Base-by-base conservation (phyloP, 2,797 vertebrate species). In the Mycteria americana region DNA sequence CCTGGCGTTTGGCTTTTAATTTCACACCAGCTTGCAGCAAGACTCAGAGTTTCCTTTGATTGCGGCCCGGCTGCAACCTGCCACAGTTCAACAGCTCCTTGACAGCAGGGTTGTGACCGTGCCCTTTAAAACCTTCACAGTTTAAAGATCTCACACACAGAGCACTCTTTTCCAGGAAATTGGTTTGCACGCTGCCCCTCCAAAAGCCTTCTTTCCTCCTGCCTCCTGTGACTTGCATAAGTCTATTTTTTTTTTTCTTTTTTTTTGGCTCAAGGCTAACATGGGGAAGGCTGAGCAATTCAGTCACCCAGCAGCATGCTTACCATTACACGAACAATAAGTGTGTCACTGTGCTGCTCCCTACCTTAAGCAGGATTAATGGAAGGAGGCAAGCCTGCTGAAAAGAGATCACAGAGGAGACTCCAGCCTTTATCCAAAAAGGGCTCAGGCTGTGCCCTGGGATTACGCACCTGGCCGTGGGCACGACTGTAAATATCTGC, bases 391-490 rank as follows among this genome's bases (percentile, higher is more conserved):
- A 92, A 76, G 13, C 8, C 72, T 93, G 37, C 68, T 80, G 69
- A 74, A 81, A 54, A 90, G 74, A 74, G 17, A 69, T 56, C 73
- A 35, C 6, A 51, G 13, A 75, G 8, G 41, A 46, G n/a, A 86
- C 59, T 83, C 50, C 25, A 48, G 60, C 53, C 33, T 76, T 70
- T 56, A 86, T 53, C 46, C 68, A 62, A 41, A 53, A 74, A 77
- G 17, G 11, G 10, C 14, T 93, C 3, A 1, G 33, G 22, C 19
- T 2, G 0, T 30, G 10, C 37, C 70, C 33, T 88, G 65, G 30
- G 35, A 37, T 76, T 84, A 59, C 1, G 6, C 14, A 19, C 8
- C 27, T 30, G n/a, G 17, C 17, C 0, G 0, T 2, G 1, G 35
- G 12, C 0, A 0, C 30, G 46, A 24, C 53, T 13, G 5, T 43